Conservation (phyloP, 1,140 invertebrate genomes). For the Aphelinus certus region DNA sequence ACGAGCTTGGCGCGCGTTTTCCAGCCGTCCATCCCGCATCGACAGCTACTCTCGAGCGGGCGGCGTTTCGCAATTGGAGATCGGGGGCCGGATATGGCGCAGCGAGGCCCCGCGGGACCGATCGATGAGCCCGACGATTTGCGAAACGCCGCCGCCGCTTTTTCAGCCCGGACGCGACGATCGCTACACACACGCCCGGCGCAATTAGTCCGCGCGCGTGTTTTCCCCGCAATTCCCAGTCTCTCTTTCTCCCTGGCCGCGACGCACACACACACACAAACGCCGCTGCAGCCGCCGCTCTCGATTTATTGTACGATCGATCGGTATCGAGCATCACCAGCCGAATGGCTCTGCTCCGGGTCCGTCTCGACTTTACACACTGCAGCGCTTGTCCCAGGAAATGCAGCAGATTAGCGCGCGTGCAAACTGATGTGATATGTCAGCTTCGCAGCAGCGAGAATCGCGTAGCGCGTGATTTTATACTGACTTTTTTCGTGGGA, state of each 20-base stretch:
- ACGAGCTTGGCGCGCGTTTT: not conserved
- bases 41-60: not conserved
- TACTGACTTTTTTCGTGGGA: no score
- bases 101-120: no score
- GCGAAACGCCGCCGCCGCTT: not conserved
- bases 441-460: no score
- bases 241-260: no score
- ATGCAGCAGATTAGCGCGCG: no score
- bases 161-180: not conserved
- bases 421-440: no score
- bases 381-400: no score
- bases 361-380: no score
- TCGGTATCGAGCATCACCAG: conserved; percentile 8
- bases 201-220: conserved; percentile 15
- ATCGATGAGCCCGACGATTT: conserved; percentile 6
- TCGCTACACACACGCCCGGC: not conserved
- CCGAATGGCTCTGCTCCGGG: no score
- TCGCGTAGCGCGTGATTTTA: no score
- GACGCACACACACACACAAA: no score
- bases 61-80: not conserved
- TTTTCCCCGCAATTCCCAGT: not conserved
- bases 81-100: conserved; percentile 1
- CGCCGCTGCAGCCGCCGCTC: not conserved
- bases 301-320: conserved; percentile 24
- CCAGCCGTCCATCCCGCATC: not conserved